Percentiles rank a stretch among this genome's conserved stretches.
phyloP scores from a whole-genome alignment of 2,888 invertebrate genomes.

The Megastigmus dorsalis region DNA sequence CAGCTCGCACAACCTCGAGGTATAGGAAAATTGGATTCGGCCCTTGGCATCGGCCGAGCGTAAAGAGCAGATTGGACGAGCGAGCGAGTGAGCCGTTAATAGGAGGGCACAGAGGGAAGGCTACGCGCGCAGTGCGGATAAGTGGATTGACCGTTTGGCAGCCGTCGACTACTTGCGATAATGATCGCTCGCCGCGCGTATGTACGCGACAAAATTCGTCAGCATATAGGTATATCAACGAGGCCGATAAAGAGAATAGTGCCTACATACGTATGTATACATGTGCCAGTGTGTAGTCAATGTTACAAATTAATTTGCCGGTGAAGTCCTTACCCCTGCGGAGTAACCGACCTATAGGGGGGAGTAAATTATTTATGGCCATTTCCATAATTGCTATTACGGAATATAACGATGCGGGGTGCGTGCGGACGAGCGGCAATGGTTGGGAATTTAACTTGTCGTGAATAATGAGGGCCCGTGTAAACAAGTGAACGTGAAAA shows the following conservation, averaged over 20 bases:
- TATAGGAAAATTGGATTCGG: too few relatives aligned
- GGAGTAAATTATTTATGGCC: constrained; percentile 48
- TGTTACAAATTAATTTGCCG: constrained; percentile 47
- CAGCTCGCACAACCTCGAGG: too few relatives aligned
- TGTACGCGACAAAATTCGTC: too few relatives aligned
- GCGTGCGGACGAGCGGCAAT: not conserved
- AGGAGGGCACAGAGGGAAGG: too few relatives aligned
- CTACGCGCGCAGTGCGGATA: too few relatives aligned
- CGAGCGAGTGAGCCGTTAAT: not conserved
- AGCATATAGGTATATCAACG: too few relatives aligned
- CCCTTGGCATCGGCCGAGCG: constrained; percentile 53
- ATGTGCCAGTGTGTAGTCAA: too few relatives aligned
- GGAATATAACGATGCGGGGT: constrained; percentile 42
- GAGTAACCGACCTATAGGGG: too few relatives aligned
- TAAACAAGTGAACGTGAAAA: constrained; percentile 42
- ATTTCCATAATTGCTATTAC: constrained; percentile 50
- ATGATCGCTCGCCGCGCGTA: constrained; percentile 29
- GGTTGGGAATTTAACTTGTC: constrained; percentile 36
- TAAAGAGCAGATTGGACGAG: not conserved
- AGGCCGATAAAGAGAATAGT: too few relatives aligned
- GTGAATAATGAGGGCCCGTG: constrained; percentile 42
- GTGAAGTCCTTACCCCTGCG: constrained; percentile 50
- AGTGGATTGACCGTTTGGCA: too few relatives aligned
- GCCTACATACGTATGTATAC: too few relatives aligned
- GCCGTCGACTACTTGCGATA: too few relatives aligned